phyloP scores from a whole-genome alignment of 1,140 invertebrate genomes.

The Teleopsis dalmanni region DNA sequence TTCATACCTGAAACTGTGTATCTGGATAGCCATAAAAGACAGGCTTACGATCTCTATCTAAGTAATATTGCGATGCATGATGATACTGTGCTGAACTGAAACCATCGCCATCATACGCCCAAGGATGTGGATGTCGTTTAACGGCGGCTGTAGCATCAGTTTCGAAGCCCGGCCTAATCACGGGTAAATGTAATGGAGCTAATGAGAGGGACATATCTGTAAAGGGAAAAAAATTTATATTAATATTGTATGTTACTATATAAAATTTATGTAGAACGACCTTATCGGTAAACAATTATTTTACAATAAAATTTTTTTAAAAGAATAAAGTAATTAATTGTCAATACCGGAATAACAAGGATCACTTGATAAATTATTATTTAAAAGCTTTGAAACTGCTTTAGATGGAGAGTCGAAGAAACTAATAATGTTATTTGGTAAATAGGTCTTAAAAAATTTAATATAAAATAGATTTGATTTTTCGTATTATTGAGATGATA shows the following conservation, averaged over 20 bases:
- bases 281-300: too few relatives aligned
- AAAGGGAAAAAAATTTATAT: slow-evolving; percentile 5
- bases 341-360: too few relatives aligned
- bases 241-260: background rate
- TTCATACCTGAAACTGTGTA: slow-evolving; percentile 41
- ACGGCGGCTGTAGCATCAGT: slow-evolving; percentile 38
- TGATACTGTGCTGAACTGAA: slow-evolving; percentile 37
- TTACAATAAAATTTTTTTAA: background rate
- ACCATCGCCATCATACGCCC: slow-evolving; percentile 38
- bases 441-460: too few relatives aligned
- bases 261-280: too few relatives aligned
- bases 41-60: slow-evolving; percentile 40
- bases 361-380: too few relatives aligned
- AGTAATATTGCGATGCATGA: slow-evolving; percentile 34
- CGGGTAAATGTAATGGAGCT: slow-evolving; percentile 44
- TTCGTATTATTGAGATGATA: too few relatives aligned
- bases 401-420: too few relatives aligned
- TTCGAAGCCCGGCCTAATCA: slow-evolving; percentile 41
- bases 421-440: too few relatives aligned
- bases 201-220: slow-evolving; percentile 42
- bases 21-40: slow-evolving; percentile 42
- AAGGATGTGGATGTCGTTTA: slow-evolving; percentile 41
- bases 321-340: background rate
- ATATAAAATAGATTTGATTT: too few relatives aligned
- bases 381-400: too few relatives aligned